A percentile compares a stretch with the other conserved stretches of the same genome.
Conservation (phyloP, 2,113 vertebrate genomes). For the Rattus norvegicus region DNA sequence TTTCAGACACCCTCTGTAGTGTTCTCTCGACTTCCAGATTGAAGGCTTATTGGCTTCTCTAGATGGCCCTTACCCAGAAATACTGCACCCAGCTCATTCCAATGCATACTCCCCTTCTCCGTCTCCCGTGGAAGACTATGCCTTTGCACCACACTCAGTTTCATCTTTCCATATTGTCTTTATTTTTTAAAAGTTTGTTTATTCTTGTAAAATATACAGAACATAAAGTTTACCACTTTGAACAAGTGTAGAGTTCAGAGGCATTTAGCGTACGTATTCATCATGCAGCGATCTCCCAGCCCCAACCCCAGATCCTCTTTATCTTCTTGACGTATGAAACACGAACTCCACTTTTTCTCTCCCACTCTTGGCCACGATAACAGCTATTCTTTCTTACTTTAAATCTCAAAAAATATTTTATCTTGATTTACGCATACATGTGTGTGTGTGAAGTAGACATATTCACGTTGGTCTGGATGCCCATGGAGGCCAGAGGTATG, state of each 20-base stretch:
- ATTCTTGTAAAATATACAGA: background rate
- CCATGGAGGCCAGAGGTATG: background rate
- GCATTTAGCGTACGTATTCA: background rate
- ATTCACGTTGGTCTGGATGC: background rate
- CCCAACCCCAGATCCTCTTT: background rate
- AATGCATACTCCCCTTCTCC: background rate
- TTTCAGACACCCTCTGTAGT: background rate
- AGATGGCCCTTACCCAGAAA: background rate
- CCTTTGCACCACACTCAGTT: background rate
- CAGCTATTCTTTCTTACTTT: background rate
- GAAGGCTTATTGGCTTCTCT: background rate
- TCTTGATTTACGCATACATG: background rate
- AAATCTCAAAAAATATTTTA: too few species aligned
- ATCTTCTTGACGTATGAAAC: background rate
- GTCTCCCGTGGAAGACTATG: background rate
- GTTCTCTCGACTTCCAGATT: too few species aligned
- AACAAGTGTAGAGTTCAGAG: background rate
- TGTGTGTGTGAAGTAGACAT: too few species aligned
- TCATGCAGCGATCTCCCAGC: background rate
- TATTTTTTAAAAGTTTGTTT: background rate
- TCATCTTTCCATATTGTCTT: background rate
- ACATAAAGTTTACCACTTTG: background rate
- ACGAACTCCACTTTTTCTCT: background rate
- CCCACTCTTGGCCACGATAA: background rate
- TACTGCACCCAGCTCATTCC: rapidly evolving